Conservation (phyloP, 2,888 invertebrate species). For the Lagria hirta region DNA sequence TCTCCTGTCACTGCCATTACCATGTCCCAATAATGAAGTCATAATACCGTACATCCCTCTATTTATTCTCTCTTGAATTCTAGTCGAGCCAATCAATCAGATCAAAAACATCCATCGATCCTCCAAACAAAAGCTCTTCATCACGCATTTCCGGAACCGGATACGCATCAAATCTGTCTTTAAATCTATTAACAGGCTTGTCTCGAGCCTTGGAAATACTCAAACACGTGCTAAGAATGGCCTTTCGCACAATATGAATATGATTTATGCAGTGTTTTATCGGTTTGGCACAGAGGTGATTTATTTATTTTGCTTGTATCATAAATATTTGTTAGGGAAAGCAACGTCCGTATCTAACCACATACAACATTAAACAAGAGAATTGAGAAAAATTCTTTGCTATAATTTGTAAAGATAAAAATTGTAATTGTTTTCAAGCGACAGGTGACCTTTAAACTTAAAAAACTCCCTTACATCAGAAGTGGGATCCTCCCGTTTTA, state of each 20-base stretch:
- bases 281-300: slow-evolving; percentile 19
- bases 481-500: too few relatives aligned
- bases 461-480: too few relatives aligned
- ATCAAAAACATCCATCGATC: slow-evolving; percentile 32
- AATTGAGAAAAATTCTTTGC: too few relatives aligned
- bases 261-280: slow-evolving; percentile 24
- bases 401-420: too few relatives aligned
- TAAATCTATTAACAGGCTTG: slow-evolving; percentile 36
- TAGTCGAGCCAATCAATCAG: slow-evolving; percentile 37
- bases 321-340: too few relatives aligned
- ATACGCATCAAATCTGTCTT: slow-evolving; percentile 35
- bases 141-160: slow-evolving; percentile 29
- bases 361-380: too few relatives aligned
- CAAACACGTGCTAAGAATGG: slow-evolving; percentile 31
- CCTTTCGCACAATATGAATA: slow-evolving; percentile 7
- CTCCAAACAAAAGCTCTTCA: slow-evolving; percentile 30
- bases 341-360: too few relatives aligned
- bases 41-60: slow-evolving; percentile 10
- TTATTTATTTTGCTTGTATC: too few relatives aligned
- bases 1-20: too few relatives aligned
- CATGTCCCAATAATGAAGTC: slow-evolving; percentile 10
- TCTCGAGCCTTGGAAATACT: slow-evolving; percentile 32
- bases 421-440: too few relatives aligned
- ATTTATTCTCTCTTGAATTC: slow-evolving; percentile 19
- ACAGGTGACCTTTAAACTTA: too few relatives aligned